Conservation (phyloP, 37 sponge, comb jelly and placozoan species). For the Oopsacas minuta region DNA sequence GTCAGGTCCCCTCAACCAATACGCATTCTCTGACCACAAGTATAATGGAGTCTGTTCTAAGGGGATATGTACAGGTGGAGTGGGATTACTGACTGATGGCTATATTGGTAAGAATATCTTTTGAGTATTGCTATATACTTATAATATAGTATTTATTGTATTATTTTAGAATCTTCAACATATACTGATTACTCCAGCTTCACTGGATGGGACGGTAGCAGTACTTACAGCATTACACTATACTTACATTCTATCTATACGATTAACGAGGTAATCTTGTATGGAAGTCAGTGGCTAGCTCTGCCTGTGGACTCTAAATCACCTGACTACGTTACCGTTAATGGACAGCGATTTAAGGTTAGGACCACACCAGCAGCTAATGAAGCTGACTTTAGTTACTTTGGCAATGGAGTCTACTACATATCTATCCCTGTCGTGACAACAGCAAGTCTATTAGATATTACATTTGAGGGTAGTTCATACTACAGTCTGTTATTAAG, state of each 20-base stretch:
- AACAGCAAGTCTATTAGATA: background rate
- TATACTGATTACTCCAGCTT: background rate
- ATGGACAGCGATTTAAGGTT: background rate
- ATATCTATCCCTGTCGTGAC: background rate
- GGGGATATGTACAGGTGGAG: background rate
- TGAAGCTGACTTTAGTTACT: background rate
- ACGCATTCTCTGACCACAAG: background rate
- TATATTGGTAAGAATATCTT: background rate
- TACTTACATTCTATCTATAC: background rate
- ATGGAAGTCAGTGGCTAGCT: conserved; percentile 13
- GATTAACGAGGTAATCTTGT: background rate
- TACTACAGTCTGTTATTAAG: conserved; percentile 9
- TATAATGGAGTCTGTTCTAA: background rate
- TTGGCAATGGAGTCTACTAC: background rate
- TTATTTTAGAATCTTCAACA: background rate
- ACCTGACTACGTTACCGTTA: background rate
- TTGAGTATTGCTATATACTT: too few relatives aligned
- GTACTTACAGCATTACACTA: background rate
- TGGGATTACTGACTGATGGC: background rate
- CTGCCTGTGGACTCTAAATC: conserved; percentile 9
- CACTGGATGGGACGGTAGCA: background rate
- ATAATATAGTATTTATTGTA: too few relatives aligned
- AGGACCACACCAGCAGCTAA: background rate
- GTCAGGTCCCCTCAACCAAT: background rate
- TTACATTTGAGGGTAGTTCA: background rate